Evolutionary conservation across 2,797 vertebrate genomes (phyloP), one percentile per base, ranked within the genome.

Genomic region (Tapirus indicus): DNA sequence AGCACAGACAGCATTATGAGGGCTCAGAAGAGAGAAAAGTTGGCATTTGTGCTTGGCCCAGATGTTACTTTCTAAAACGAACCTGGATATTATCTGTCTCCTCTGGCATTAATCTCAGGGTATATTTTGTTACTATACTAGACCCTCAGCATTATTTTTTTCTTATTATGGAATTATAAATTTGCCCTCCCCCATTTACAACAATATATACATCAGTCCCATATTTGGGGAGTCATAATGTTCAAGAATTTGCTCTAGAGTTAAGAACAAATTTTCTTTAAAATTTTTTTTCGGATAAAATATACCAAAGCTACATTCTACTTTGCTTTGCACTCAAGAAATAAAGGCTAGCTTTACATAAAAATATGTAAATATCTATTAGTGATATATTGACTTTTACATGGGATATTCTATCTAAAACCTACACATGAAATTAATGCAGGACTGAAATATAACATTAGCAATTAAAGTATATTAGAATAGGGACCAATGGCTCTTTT

Each of bases 381-480:
- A 79, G 2, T 49, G 21, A 54, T 47, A 78, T 35, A 25, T 12
- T 92, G 25, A 85, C 75, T 71, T 75, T 77, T 89, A 41, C 7
- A 41, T 56, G 29, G 29, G 47, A 29, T 38, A 86, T 27, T 72
- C 64, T 88, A 75, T 4, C 44, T 72, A 83, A 94, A 94, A 72
- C 12, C 66, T 75, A 92, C 5, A 86, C 7, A 77, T 58, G 44
- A 96, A 69, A 78, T 89, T 17, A 2, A 58, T 27, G 86, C 4
- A 69, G 25, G 38, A 69, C 12, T 94, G 3, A 92, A 92, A 90
- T 71, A 77, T 60, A 97, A 82, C 25, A 17, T 87, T 93, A 84
- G n/a, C 1, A 89, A 86, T 29, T 74, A 69, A 83, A 94, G 5
- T 27, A 27, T 6, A 58, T 5, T 52, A 66, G 21, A 80, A 80